phyloP scores from a whole-genome alignment of 2,888 invertebrate species.

The Neuroscelio doddi region DNA sequence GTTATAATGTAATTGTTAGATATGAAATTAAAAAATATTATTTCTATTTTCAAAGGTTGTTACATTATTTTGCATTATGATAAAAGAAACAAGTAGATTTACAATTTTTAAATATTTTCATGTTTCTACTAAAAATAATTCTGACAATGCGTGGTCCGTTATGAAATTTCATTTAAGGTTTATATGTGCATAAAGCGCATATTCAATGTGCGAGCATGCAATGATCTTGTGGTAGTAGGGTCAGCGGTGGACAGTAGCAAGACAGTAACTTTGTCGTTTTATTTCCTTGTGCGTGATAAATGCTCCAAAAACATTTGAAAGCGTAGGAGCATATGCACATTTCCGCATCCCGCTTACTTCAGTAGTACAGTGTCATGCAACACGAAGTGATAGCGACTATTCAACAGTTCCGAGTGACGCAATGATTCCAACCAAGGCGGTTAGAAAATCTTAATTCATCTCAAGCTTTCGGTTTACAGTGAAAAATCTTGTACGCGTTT shows the following conservation, averaged over 20 bases:
- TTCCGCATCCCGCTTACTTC: too few species aligned
- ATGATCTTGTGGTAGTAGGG: slow-evolving; percentile 28
- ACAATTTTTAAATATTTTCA: slow-evolving; percentile 2
- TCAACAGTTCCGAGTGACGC: too few species aligned
- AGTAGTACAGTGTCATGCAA: too few species aligned
- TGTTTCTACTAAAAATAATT: slow-evolving; percentile 23
- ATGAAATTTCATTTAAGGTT: slow-evolving; percentile 49
- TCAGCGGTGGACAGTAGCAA: slow-evolving; percentile 24
- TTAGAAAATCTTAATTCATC: too few species aligned
- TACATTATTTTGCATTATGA: too few species aligned
- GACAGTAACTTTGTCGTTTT: not conserved
- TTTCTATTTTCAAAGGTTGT: too few species aligned
- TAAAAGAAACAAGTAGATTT: not conserved
- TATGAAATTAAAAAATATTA: too few species aligned
- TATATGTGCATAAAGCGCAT: slow-evolving; percentile 30
- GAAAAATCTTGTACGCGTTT: slow-evolving; percentile 23
- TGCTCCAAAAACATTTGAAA: slow-evolving; percentile 53
- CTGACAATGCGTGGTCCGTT: slow-evolving; percentile 39
- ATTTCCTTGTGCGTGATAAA: slow-evolving; percentile 44
- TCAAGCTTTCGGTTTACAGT: slow-evolving; percentile 30
- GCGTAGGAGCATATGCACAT: slow-evolving; percentile 29
- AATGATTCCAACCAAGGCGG: too few species aligned
- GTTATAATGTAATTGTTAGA: too few species aligned
- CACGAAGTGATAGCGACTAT: too few species aligned
- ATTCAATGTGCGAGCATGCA: slow-evolving; percentile 32